These are phyloP conservation scores for Melitaea cinxia DNA, from an alignment of 1,140 invertebrate genomes.

Conservation along the genomic window DNA sequence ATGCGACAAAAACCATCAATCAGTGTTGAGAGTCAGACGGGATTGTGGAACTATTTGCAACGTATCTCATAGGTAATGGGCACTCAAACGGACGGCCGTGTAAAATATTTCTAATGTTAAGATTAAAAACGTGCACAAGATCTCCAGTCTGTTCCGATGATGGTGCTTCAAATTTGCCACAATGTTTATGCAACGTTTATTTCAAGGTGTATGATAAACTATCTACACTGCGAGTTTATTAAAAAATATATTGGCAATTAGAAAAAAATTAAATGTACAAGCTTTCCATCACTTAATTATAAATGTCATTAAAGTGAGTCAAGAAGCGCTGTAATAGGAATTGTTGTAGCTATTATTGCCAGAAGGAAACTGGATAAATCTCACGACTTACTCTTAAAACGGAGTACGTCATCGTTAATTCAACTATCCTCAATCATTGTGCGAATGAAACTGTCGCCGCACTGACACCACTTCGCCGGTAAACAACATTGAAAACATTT, in stretches of 20 bases:
- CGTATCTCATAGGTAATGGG: constrained; percentile 2
- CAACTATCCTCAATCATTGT: constrained; percentile 40
- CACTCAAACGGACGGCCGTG: background rate
- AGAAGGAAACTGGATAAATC: constrained; percentile 34
- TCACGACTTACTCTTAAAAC: constrained; percentile 62
- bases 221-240: background rate
- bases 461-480: background rate
- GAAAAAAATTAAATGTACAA: background rate
- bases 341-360: constrained; percentile 15
- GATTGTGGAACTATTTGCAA: background rate
- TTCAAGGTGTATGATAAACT: background rate
- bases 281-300: constrained; percentile 1
- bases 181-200: constrained; percentile 10
- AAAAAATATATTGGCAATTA: background rate
- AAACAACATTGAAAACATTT: constrained; percentile 9
- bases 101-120: constrained; percentile 17
- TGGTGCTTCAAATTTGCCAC: constrained; percentile 12
- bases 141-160: constrained; percentile 14
- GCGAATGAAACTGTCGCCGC: constrained; percentile 9
- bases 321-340: constrained; percentile 11
- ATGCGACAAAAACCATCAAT: background rate
- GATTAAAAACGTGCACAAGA: constrained; percentile 33
- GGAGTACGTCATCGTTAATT: constrained; percentile 59
- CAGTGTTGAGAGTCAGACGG: background rate
- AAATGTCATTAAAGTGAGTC: constrained; percentile 17